Evolutionary conservation across 2,797 vertebrate species (phyloP), one percentile per base, ranked within the genome.

Genomic region (Rhynchotus rufescens): DNA sequence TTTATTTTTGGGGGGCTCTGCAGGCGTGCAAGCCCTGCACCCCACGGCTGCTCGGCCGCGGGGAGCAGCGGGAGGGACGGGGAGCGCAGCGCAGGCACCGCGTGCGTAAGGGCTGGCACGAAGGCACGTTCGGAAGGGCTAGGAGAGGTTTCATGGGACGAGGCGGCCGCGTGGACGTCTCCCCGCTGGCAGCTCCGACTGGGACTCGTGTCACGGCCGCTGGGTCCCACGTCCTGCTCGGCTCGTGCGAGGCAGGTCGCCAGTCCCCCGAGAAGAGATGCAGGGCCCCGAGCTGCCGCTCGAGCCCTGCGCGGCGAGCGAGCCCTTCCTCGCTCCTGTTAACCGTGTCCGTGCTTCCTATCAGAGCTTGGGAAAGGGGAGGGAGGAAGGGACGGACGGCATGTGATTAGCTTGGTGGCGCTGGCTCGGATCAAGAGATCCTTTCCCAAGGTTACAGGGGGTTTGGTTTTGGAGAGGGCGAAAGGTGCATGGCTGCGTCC

Each of bases 41-140:
- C 73, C 69, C 1, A 32, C 47, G 26, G 14, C 1, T 5, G 76
- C 26, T 36, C 6, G 36, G 2, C 10, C 7, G 20, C 5, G 81
- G 40, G 10, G 13, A 40, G 65, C 16, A 15, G 3, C 49, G 5
- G 2, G 60, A 84, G 2, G 23, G 20, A 30, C 64, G 40, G 52
- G 72, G 38, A 72, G 60, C 65, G 1, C 4, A 22, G 44, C 12
- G 0, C 80, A 12, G 84, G 21, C 91, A 66, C 49, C 49, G 49
- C 49, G 49, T 14, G 49, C 49, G 93, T 92, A 88, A 84, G 93
- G 94, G 85, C 72, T 88, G 89, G 77, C 64, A 30, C 5, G 3
- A 78, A 42, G 89, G 71, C 80, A 80, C 83, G 68, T 90, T 93
- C 95, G 89, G 86, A 95, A 96, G 85, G 82, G 25, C 60, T 32